Percentiles rank a stretch among this genome's conserved stretches.
Conservation (phyloP, 92 coral and sea anemone species). For the Pocillopora meandrina region DNA sequence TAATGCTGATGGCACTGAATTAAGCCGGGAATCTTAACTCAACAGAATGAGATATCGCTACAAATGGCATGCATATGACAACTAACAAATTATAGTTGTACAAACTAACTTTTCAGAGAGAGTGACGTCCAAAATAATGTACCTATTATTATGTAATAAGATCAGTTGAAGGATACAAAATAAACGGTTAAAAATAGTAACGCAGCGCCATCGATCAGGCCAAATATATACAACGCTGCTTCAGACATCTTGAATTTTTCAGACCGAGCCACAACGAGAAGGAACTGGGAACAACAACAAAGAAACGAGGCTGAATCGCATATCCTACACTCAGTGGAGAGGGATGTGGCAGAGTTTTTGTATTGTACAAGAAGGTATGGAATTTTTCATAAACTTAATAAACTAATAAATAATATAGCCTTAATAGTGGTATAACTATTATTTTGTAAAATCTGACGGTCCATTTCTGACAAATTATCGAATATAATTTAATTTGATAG, state of each 20-base stretch:
- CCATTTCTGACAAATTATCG: neutral
- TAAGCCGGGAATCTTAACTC: no score
- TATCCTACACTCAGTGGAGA: neutral
- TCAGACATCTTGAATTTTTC: conserved; percentile 69
- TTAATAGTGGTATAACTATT: neutral
- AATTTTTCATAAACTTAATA: neutral
- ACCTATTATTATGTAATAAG: neutral
- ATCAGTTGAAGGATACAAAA: conserved; percentile 86
- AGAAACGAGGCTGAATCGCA: conserved; percentile 16
- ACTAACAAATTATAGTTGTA: neutral
- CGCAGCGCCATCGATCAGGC: conserved; percentile 91
- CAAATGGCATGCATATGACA: no score
- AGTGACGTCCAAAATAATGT: neutral
- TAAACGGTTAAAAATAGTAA: conserved; percentile 91
- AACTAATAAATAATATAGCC: neutral
- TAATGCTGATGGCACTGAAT: no score
- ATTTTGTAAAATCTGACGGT: neutral
- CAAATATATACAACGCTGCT: conserved; percentile 79
- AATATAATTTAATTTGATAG: neutral
- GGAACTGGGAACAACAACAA: conserved; percentile 53
- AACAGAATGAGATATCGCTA: no score
- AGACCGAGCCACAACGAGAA: no score
- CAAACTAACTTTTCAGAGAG: neutral
- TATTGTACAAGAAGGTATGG: neutral
- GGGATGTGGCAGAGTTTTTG: neutral